Percentiles rank a stretch among this genome's conserved stretches.
Evolutionary conservation across 2,113 vertebrate genomes (phyloP).

Genomic region (Larimichthys crocea): DNA sequence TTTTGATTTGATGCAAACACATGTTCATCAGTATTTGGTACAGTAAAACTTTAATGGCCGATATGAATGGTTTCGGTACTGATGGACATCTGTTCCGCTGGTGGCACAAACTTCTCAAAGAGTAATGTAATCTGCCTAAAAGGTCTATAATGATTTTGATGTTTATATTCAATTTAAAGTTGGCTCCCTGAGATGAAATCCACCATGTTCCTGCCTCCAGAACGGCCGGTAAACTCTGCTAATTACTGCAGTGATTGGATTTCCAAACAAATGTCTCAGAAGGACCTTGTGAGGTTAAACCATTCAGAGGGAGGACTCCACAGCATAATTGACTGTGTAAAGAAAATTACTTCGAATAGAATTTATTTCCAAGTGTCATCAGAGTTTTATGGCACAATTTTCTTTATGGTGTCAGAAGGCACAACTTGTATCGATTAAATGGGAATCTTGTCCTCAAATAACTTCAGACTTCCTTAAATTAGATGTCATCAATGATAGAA

Average conservation of each 20-base stretch:
- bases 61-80: background rate
- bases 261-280: constrained; percentile 43
- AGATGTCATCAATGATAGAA: constrained; percentile 33
- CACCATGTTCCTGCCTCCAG: background rate
- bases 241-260: constrained; percentile 41
- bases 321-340: constrained; percentile 56
- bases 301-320: constrained; percentile 21
- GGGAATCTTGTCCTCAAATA: constrained; percentile 60
- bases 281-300: constrained; percentile 55
- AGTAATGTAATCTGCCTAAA: constrained; percentile 1
- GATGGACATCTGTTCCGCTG: background rate
- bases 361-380: constrained; percentile 56
- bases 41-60: background rate
- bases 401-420: constrained; percentile 55
- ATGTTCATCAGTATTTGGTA: background rate
- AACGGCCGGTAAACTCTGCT: constrained; percentile 1
- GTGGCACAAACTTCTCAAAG: background rate
- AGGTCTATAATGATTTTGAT: background rate
- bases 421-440: constrained; percentile 52
- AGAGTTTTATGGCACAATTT: constrained; percentile 64
- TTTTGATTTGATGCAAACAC: constrained; percentile 12
- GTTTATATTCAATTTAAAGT: constrained; percentile 12
- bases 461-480: constrained; percentile 52
- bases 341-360: constrained; percentile 44
- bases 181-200: background rate